Conservation (phyloP, 2,113 vertebrate genomes). For the Etheostoma cragini region DNA sequence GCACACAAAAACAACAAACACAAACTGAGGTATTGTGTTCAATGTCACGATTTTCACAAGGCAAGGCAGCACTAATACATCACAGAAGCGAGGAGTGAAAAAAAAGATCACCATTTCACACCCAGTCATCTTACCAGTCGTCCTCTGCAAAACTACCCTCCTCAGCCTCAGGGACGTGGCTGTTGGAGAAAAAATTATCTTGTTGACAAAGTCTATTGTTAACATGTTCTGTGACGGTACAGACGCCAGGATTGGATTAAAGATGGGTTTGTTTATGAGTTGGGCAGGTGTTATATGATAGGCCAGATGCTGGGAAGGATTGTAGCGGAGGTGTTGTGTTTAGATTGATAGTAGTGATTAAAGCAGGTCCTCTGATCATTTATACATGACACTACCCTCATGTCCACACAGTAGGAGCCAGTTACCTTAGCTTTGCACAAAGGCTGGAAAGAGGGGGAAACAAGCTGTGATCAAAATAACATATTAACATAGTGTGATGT, state of each 20-base stretch:
- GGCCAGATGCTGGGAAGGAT: slow-evolving; percentile 17
- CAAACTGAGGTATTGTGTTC: slow-evolving; percentile 49
- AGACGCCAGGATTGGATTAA: slow-evolving; percentile 7
- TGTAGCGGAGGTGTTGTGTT: not conserved
- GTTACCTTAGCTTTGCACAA: not conserved
- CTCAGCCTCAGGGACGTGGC: slow-evolving; percentile 94
- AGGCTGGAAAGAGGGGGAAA: not conserved
- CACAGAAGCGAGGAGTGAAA: slow-evolving; percentile 71
- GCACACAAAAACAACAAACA: slow-evolving; percentile 43
- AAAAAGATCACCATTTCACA: slow-evolving; percentile 58
- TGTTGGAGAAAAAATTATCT: slow-evolving; percentile 80
- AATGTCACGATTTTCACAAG: slow-evolving; percentile 73
- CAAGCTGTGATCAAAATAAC: too few species aligned
- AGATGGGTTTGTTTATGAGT: slow-evolving; percentile 36
- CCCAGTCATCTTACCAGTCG: slow-evolving; percentile 90
- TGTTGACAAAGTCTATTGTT: slow-evolving; percentile 64
- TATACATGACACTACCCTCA: not conserved
- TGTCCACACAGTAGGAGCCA: not conserved
- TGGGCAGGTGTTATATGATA: not conserved
- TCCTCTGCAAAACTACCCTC: slow-evolving; percentile 93
- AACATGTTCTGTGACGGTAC: slow-evolving; percentile 25
- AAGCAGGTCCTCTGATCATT: not conserved
- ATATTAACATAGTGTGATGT: not conserved
- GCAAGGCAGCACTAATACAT: slow-evolving; percentile 75
- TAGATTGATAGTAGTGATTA: slow-evolving; percentile 10